Percentiles rank a stretch among this genome's conserved stretches.
These are phyloP conservation scores for Leucopsar rothschildi DNA, from an alignment of 2,113 vertebrate genomes.

Conservation along the genomic window DNA sequence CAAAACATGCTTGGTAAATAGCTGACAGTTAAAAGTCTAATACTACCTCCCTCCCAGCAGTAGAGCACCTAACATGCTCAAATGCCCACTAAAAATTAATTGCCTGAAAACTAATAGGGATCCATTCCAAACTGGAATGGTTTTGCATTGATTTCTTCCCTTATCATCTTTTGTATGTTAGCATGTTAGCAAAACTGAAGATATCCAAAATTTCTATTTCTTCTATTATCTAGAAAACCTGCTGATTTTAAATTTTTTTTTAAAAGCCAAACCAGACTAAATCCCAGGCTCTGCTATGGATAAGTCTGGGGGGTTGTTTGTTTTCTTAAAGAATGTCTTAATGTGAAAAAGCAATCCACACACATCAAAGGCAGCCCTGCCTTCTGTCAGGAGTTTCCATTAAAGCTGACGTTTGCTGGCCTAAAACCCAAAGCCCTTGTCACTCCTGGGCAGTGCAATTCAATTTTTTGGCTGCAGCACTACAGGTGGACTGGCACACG, in stretches of 20 bases:
- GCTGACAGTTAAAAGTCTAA: neutral
- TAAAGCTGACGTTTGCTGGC: neutral
- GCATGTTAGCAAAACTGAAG: neutral
- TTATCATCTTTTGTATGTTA: neutral
- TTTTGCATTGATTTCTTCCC: neutral
- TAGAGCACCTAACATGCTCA: neutral
- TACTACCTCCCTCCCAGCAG: neutral
- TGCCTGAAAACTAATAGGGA: neutral
- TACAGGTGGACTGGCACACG: constrained; percentile 34
- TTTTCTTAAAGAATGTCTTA: neutral
- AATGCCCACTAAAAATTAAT: neutral
- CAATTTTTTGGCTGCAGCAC: neutral
- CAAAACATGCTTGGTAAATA: neutral
- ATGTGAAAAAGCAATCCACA: neutral
- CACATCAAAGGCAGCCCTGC: neutral
- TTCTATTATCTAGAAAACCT: neutral
- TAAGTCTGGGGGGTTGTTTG: neutral
- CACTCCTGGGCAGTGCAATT: neutral
- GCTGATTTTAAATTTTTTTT: neutral
- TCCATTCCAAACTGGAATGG: neutral
- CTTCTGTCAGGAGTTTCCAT: neutral
- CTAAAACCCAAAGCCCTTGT: neutral
- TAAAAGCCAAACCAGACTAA: neutral
- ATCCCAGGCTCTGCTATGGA: neutral
- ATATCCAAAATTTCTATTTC: neutral